Percentiles rank a stretch among this genome's conserved stretches.
Conservation (phyloP, 2,113 vertebrate genomes). For the Psilopogon haemacephalus region DNA sequence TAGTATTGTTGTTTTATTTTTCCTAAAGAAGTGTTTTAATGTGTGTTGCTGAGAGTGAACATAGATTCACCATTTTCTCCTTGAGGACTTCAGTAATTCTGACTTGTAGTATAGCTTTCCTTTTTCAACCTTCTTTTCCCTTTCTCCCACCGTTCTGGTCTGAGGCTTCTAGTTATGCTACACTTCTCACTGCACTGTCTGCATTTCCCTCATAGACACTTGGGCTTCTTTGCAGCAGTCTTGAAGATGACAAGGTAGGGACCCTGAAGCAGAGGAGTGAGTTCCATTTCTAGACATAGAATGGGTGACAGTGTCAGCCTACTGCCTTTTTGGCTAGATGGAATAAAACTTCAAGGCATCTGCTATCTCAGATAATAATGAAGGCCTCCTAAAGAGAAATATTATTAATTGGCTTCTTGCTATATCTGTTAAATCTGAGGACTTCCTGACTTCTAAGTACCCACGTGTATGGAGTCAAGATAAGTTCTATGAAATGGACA, state of each 20-base stretch:
- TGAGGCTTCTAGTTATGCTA: neutral
- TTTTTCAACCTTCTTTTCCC: neutral
- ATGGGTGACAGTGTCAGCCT: neutral
- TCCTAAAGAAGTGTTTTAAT: neutral
- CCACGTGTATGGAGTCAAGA: neutral
- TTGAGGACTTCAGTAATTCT: neutral
- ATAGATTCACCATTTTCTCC: neutral
- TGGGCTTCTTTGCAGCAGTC: neutral
- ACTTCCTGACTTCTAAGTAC: neutral
- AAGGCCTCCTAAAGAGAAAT: neutral
- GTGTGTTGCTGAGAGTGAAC: neutral
- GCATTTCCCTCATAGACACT: neutral
- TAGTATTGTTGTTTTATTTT: neutral
- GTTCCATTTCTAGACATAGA: neutral
- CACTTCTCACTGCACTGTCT: neutral
- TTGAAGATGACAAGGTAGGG: neutral
- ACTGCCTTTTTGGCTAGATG: neutral
- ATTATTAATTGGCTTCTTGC: neutral
- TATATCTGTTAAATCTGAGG: neutral
- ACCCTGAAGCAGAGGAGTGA: neutral
- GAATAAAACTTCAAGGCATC: neutral
- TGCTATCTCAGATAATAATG: neutral
- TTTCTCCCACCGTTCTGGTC: neutral
- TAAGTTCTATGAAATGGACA: neutral
- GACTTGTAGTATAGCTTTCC: neutral